Conservation (phyloP, 2,113 vertebrate genomes). For the Talpa occidentalis region DNA sequence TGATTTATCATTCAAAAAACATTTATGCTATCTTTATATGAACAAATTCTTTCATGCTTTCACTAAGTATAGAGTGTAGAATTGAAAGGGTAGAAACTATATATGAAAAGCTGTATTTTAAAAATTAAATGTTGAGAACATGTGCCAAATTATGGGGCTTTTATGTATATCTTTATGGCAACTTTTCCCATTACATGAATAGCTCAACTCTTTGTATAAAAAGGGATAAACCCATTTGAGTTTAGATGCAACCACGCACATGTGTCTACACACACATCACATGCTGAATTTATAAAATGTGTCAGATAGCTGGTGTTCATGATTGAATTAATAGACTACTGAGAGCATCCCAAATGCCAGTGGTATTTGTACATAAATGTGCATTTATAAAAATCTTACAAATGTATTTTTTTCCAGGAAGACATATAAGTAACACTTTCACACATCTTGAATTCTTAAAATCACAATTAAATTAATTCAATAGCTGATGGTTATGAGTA, state of each 20-base stretch:
- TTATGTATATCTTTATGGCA: conserved; percentile 83
- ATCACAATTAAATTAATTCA: conserved; percentile 61
- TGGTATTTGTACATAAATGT: conserved; percentile 67
- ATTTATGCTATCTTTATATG: conserved; percentile 55
- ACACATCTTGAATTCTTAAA: conserved; percentile 60
- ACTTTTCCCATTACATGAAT: conserved; percentile 87
- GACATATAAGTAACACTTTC: conserved; percentile 74
- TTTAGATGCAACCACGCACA: conserved; percentile 65
- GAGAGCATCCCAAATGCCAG: conserved; percentile 68
- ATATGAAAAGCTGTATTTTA: conserved; percentile 84
- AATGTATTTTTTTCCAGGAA: conserved; percentile 73
- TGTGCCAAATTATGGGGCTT: conserved; percentile 79
- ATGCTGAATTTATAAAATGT: conserved; percentile 77
- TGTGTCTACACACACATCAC: conserved; percentile 8
- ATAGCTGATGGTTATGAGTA: conserved; percentile 11
- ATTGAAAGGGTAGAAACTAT: conserved; percentile 79
- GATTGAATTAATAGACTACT: conserved; percentile 85
- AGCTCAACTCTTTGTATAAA: conserved; percentile 84
- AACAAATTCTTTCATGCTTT: conserved; percentile 56
- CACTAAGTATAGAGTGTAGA: conserved; percentile 66
- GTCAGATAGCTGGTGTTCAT: conserved; percentile 78
- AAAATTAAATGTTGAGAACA: conserved; percentile 82
- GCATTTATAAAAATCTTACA: conserved; percentile 72
- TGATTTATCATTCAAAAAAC: conserved; percentile 64
- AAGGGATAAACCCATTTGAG: conserved; percentile 80